phyloP scores from a whole-genome alignment of 2,797 vertebrate species.

The Siniperca undulata region DNA sequence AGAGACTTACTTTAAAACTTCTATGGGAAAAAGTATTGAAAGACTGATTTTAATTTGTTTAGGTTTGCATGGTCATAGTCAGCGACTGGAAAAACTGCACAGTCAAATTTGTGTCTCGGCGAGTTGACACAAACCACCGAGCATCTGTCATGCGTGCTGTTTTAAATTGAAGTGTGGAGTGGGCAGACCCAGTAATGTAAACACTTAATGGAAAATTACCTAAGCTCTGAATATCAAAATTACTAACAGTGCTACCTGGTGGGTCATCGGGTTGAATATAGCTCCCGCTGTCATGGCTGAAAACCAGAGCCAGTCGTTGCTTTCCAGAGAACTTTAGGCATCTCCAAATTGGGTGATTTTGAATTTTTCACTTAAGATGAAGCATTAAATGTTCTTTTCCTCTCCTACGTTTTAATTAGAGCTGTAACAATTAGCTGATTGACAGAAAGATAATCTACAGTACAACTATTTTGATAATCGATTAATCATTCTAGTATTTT shows the following conservation, averaged over 20 bases:
- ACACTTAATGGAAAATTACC: conserved; percentile 62
- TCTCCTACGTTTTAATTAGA: neutral
- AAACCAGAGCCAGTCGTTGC: neutral
- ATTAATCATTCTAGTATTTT: neutral
- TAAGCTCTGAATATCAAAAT: conserved; percentile 35
- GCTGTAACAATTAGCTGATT: neutral
- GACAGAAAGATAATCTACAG: neutral
- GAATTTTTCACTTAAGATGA: neutral
- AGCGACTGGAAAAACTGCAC: conserved; percentile 58
- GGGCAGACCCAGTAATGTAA: conserved; percentile 26
- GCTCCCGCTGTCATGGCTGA: neutral
- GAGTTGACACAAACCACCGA: conserved; percentile 41
- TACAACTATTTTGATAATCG: neutral
- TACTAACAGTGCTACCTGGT: conserved; percentile 2
- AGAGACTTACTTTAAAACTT: neutral
- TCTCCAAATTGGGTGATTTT: neutral
- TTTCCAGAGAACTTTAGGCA: neutral
- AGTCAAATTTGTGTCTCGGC: conserved; percentile 54
- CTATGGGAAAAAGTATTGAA: neutral
- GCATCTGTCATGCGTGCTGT: conserved; percentile 54
- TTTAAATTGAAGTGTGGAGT: conserved; percentile 51
- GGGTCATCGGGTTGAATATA: neutral
- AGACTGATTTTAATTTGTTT: conserved; percentile 39
- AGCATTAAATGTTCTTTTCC: neutral
- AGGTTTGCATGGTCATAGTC: conserved; percentile 55